A percentile compares a stretch with the other conserved stretches of the same genome.
Evolutionary conservation across 2,888 invertebrate genomes (phyloP).

Genomic region (Drosophila nr. medialis): DNA sequence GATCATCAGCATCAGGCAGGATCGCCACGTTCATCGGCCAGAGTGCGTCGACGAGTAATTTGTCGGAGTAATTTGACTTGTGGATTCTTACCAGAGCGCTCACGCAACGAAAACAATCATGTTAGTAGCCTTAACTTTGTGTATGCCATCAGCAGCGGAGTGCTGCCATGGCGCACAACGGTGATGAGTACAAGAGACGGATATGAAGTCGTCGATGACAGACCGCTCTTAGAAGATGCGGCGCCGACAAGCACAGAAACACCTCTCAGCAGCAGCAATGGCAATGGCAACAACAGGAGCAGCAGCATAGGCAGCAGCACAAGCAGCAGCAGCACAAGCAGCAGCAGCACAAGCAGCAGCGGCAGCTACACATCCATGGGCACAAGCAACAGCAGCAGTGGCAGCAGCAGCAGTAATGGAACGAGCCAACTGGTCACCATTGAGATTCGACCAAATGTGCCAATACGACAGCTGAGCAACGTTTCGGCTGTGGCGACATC

Average conservation of each 20-base stretch:
- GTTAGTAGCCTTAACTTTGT: conserved; percentile 84
- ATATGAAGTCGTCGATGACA: not conserved
- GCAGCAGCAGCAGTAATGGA: conserved; percentile 26
- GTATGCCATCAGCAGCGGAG: conserved; percentile 84
- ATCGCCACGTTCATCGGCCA: conserved; percentile 1
- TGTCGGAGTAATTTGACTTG: no score
- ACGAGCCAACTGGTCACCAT: conserved; percentile 42
- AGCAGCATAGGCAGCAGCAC: conserved; percentile 31
- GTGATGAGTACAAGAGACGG: conserved; percentile 1
- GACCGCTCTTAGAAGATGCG: not conserved
- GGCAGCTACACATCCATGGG: no score
- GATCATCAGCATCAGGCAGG: not conserved
- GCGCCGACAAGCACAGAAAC: not conserved
- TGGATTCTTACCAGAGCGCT: no score
- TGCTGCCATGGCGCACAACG: conserved; percentile 67
- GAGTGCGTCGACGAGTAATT: conserved; percentile 14
- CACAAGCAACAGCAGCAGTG: conserved; percentile 30
- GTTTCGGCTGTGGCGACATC: conserved; percentile 13
- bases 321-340: conserved; percentile 19
- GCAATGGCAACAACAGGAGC: not conserved
- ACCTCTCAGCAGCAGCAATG: not conserved
- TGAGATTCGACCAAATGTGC: conserved; percentile 50
- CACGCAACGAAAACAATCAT: conserved; percentile 73
- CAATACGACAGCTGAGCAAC: conserved; percentile 52
- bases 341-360: conserved; percentile 15